phyloP scores from a whole-genome alignment of 2,888 invertebrate genomes.

The Cerastis rubricosa region DNA sequence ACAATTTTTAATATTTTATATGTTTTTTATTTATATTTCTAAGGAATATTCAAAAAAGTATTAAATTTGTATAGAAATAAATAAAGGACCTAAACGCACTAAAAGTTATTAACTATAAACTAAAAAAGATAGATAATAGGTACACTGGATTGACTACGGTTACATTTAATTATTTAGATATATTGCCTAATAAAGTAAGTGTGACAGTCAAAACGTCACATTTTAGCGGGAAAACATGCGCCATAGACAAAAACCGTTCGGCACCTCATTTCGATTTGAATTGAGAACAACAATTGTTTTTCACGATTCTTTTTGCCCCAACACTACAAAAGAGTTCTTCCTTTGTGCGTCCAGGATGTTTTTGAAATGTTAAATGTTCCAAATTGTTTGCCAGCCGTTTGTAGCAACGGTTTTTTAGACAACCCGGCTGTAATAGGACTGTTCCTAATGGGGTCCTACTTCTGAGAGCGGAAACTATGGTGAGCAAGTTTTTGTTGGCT shows the following conservation, averaged over 20 bases:
- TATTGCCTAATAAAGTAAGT: neutral
- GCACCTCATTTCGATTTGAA: constrained; percentile 28
- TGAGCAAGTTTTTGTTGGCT: neutral
- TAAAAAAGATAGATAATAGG: neutral
- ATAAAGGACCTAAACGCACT: neutral
- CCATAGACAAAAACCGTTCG: constrained; percentile 21
- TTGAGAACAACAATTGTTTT: constrained; percentile 24
- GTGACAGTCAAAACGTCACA: constrained; percentile 2
- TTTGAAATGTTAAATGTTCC: constrained; percentile 64
- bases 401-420: constrained; percentile 36
- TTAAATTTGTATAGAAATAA: too few relatives aligned
- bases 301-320: constrained; percentile 19
- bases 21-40: too few relatives aligned
- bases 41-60: too few relatives aligned
- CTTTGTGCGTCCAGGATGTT: constrained; percentile 57
- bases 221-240: neutral
- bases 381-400: constrained; percentile 64
- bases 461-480: constrained; percentile 13
- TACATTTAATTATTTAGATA: neutral
- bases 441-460: constrained; percentile 26
- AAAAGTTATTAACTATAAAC: neutral
- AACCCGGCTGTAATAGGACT: constrained; percentile 26
- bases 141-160: neutral
- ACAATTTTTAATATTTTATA: too few relatives aligned
- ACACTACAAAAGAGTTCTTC: constrained; percentile 57